Conservation (phyloP, 1,140 invertebrate species). For the Eupeodes corollae region DNA sequence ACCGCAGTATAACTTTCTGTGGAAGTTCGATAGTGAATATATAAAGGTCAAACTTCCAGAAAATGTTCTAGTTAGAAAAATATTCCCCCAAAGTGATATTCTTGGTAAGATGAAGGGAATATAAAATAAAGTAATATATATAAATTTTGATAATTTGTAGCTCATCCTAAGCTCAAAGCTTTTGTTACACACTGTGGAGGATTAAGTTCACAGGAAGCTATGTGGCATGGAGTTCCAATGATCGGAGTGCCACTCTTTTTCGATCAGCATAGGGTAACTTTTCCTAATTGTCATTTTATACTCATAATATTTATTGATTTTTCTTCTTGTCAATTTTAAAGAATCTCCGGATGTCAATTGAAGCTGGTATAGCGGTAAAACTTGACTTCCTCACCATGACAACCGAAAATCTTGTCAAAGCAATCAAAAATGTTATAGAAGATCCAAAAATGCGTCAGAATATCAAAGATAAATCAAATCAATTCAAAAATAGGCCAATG, state of each 20-base stretch:
- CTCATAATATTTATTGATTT: background rate
- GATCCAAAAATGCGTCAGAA: constrained; percentile 13
- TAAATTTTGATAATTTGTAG: constrained; percentile 20
- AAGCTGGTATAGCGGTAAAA: background rate
- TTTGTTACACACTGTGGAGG: constrained; percentile 50
- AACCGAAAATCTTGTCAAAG: background rate
- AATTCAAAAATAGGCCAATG: constrained; percentile 41
- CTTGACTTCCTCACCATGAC: background rate
- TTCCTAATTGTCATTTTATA: no score
- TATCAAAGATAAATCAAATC: constrained; percentile 36
- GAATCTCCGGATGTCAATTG: background rate
- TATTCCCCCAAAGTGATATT: constrained; percentile 26
- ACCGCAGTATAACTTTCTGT: constrained; percentile 23
- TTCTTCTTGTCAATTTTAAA: background rate
- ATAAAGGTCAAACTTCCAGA: constrained; percentile 1
- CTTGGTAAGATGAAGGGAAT: constrained; percentile 8
- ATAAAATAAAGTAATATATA: background rate
- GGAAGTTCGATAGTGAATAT: constrained; percentile 23
- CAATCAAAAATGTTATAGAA: background rate
- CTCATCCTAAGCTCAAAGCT: constrained; percentile 37
- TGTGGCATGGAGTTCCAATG: constrained; percentile 43
- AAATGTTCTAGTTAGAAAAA: constrained; percentile 3
- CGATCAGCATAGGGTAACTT: constrained; percentile 44
- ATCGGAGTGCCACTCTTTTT: constrained; percentile 49
- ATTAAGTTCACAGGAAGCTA: constrained; percentile 44